Percentiles rank a stretch among this genome's conserved stretches.
Evolutionary conservation across 2,888 invertebrate genomes (phyloP).

Genomic region (Xestobium rufovillosum): DNA sequence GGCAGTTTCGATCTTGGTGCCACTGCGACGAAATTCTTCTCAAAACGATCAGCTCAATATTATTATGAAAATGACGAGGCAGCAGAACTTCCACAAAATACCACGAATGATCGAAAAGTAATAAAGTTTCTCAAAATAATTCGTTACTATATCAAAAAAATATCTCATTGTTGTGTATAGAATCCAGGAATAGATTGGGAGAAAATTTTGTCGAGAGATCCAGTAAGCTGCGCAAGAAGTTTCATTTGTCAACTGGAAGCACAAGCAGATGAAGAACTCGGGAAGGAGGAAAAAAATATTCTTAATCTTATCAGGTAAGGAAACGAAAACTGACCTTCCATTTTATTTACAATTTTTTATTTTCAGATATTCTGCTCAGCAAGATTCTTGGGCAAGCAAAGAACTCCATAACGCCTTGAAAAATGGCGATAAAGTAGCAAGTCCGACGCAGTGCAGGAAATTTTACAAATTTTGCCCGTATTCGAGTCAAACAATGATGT

Average conservation of each 20-base stretch:
- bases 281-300: slow-evolving; percentile 33
- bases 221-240: slow-evolving; percentile 43
- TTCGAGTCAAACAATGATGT: slow-evolving; percentile 35
- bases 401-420: slow-evolving; percentile 33
- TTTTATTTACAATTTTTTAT: slow-evolving; percentile 12
- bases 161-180: slow-evolving; percentile 8
- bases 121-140: too few relatives aligned
- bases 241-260: slow-evolving; percentile 43
- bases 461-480: slow-evolving; percentile 38
- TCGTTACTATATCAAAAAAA: too few relatives aligned
- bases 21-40: slow-evolving; percentile 5
- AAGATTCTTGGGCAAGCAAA: slow-evolving; percentile 31
- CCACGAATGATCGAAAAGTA: too few relatives aligned
- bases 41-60: slow-evolving; percentile 1
- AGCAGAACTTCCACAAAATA: not conserved
- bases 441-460: slow-evolving; percentile 32
- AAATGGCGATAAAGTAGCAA: slow-evolving; percentile 28
- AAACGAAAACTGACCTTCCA: not conserved
- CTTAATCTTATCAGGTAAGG: slow-evolving; percentile 34
- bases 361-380: slow-evolving; percentile 21
- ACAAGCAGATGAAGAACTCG: slow-evolving; percentile 29
- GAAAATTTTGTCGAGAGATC: slow-evolving; percentile 38
- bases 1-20: slow-evolving; percentile 9
- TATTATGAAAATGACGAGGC: slow-evolving; percentile 1
- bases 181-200: slow-evolving; percentile 34